Percentiles rank a stretch among this genome's conserved stretches.
Evolutionary conservation across 2,113 vertebrate genomes (phyloP).

Genomic region (Lamprotornis superbus): DNA sequence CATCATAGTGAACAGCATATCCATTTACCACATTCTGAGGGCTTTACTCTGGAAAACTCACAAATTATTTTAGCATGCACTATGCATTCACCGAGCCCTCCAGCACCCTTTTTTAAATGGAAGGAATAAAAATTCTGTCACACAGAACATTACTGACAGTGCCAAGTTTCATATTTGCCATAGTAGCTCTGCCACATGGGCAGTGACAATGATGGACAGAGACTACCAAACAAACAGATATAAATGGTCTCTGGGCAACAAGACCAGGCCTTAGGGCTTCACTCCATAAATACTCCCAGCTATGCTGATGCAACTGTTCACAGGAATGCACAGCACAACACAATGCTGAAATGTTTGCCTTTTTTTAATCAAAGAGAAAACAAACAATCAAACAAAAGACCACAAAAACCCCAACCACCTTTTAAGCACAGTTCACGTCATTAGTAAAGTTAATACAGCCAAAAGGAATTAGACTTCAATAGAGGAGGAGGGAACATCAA

Average conservation of each 20-base stretch:
- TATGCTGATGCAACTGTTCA: constrained; percentile 1
- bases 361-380: neutral
- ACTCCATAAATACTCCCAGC: constrained; percentile 16
- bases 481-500: neutral
- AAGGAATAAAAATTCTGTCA: neutral
- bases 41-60: neutral
- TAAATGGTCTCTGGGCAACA: constrained; percentile 49
- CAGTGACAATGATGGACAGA: neutral
- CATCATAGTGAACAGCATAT: neutral
- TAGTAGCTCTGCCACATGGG: neutral
- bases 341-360: neutral
- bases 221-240: constrained; percentile 13
- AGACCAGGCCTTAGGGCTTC: constrained; percentile 1
- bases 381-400: neutral
- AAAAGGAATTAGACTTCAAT: neutral
- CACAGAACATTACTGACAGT: neutral
- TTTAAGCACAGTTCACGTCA: neutral
- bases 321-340: neutral
- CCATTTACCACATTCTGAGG: neutral
- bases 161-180: neutral
- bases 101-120: neutral
- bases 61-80: neutral
- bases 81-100: rapidly evolving
- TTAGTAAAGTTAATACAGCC: neutral
- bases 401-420: neutral